Evolutionary conservation across 2,113 vertebrate genomes (phyloP).

Genomic region (Maccullochella peelii): DNA sequence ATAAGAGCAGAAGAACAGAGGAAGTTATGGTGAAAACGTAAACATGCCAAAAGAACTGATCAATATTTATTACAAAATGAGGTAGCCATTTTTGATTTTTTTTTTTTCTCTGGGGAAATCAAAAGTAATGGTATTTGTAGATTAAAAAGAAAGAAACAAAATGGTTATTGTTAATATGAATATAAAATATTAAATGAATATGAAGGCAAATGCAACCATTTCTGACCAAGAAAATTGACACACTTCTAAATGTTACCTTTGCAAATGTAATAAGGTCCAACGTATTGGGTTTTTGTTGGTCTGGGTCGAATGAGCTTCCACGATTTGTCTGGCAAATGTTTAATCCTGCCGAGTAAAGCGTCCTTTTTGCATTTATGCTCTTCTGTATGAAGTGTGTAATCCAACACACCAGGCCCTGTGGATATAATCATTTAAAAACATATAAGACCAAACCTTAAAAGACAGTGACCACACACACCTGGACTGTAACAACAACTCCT

Average conservation of each 20-base stretch:
- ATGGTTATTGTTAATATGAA: background rate
- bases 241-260: slow-evolving; percentile 87
- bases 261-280: slow-evolving; percentile 98
- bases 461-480: background rate
- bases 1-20: too few relatives aligned
- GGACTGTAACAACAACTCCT: slow-evolving; percentile 58
- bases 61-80: background rate
- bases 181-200: background rate
- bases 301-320: slow-evolving; percentile 97
- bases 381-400: slow-evolving; percentile 87
- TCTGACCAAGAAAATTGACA: background rate
- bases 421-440: background rate
- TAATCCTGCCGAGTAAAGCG: slow-evolving; percentile 92
- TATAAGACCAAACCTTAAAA: background rate
- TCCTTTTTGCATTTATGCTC: slow-evolving; percentile 99
- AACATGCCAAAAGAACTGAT: background rate
- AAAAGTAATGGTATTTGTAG: background rate
- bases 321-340: slow-evolving; percentile 87
- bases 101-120: background rate
- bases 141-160: background rate
- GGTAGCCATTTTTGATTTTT: background rate
- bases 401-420: slow-evolving; percentile 90
- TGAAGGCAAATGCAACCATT: background rate
- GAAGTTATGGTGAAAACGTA: background rate
- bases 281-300: slow-evolving; percentile 96